A percentile compares a stretch with the other conserved stretches of the same genome.
These are phyloP conservation scores for Euborellia annulipes DNA, from an alignment of 1,140 invertebrate genomes.

Conservation along the genomic window DNA sequence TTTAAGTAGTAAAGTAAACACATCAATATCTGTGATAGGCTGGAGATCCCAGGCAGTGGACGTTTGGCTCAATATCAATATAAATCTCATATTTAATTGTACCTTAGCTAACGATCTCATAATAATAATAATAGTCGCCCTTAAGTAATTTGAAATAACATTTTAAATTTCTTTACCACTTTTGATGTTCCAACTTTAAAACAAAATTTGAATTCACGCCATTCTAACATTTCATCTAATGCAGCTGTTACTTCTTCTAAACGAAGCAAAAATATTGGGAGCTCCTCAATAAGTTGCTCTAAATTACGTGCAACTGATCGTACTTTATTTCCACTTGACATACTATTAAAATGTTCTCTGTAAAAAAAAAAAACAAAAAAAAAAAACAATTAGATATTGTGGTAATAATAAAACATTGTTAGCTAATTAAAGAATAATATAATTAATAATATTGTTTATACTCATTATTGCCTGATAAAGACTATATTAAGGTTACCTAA, in stretches of 20 bases:
- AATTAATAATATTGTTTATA: too few relatives aligned
- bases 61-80: too few relatives aligned
- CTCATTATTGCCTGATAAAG: background rate
- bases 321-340: slow-evolving; percentile 38
- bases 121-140: too few relatives aligned
- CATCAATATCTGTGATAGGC: too few relatives aligned
- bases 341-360: slow-evolving; percentile 40
- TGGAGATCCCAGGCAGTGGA: too few relatives aligned
- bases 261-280: slow-evolving; percentile 41
- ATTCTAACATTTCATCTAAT: slow-evolving; percentile 44
- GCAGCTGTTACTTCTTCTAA: slow-evolving; percentile 41
- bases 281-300: slow-evolving; percentile 41
- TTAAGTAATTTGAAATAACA: too few relatives aligned
- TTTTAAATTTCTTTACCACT: slow-evolving; percentile 34
- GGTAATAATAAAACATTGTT: too few relatives aligned
- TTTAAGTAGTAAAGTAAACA: too few relatives aligned
- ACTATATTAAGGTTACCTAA: too few relatives aligned
- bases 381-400: too few relatives aligned
- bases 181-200: slow-evolving; percentile 51
- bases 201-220: slow-evolving; percentile 52
- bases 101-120: too few relatives aligned
- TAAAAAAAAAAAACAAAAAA: slow-evolving; percentile 10
- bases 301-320: slow-evolving; percentile 40
- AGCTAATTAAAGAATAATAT: background rate
- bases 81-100: too few relatives aligned